These are phyloP conservation scores for Patella pellucida DNA, from an alignment of 2,888 invertebrate genomes.

Conservation along the genomic window DNA sequence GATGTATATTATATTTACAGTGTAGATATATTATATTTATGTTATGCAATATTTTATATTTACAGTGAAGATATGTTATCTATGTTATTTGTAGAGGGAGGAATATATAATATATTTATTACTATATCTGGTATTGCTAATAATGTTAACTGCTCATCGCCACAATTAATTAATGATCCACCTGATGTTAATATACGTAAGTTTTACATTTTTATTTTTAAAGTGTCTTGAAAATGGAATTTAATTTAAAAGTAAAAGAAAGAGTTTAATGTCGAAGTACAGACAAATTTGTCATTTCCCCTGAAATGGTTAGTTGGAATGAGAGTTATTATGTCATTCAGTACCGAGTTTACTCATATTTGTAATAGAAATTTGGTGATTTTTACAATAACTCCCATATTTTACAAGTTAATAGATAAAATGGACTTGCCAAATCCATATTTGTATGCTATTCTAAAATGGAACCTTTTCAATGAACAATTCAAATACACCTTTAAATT, in stretches of 20 bases:
- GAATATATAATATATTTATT: slow-evolving; percentile 45
- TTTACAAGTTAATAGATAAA: too few relatives aligned
- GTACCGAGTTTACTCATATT: too few relatives aligned
- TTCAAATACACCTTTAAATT: neutral
- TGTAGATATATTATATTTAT: too few relatives aligned
- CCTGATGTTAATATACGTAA: slow-evolving; percentile 53
- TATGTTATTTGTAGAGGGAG: slow-evolving; percentile 40
- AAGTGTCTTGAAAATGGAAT: neutral
- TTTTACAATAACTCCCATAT: too few relatives aligned
- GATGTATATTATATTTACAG: too few relatives aligned
- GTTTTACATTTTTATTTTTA: slow-evolving; percentile 20
- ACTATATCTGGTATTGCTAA: slow-evolving; percentile 14
- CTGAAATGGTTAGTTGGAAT: too few relatives aligned
- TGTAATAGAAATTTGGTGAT: too few relatives aligned
- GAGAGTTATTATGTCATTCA: too few relatives aligned
- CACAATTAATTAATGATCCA: slow-evolving; percentile 39
- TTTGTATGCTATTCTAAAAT: too few relatives aligned
- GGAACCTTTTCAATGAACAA: neutral
- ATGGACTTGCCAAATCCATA: too few relatives aligned
- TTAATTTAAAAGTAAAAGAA: neutral
- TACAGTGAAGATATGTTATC: slow-evolving; percentile 41
- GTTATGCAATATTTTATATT: slow-evolving; percentile 7
- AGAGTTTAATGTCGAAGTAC: too few relatives aligned
- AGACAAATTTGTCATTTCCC: too few relatives aligned
- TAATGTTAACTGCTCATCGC: slow-evolving; percentile 33